A percentile compares a stretch with the other conserved stretches of the same genome.
Evolutionary conservation across 2,797 vertebrate species (phyloP).

Genomic region (Enteromius trimaculatus): DNA sequence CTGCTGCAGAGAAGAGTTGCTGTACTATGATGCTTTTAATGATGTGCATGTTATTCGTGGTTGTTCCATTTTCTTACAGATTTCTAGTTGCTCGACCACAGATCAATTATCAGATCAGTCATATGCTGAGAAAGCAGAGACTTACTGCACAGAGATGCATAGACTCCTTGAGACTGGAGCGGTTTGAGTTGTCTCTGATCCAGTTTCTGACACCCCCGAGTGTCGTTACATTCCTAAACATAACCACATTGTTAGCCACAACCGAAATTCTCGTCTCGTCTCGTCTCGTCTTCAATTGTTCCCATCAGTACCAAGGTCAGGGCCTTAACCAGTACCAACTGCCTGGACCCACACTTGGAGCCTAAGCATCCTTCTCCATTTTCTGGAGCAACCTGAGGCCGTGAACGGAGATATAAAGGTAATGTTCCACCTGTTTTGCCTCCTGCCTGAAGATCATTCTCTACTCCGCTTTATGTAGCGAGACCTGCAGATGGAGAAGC

Average conservation of each 20-base stretch:
- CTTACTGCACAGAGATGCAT: neutral
- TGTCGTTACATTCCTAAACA: neutral
- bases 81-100: no score
- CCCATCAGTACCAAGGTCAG: neutral
- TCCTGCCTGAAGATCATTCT: neutral
- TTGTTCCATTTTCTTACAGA: no score
- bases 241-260: conserved; percentile 14
- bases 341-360: neutral
- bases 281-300: conserved; percentile 19
- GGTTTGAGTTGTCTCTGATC: neutral
- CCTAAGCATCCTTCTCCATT: neutral
- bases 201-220: neutral
- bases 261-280: no score
- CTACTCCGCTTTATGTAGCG: conserved; percentile 8
- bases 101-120: no score
- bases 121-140: neutral
- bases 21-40: no score
- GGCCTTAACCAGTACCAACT: conserved; percentile 22
- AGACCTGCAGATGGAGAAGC: neutral
- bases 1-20: no score
- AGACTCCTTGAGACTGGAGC: conserved; percentile 17
- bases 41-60: no score
- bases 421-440: conserved; percentile 33
- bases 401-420: neutral
- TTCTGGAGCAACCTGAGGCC: conserved; percentile 20